A percentile compares a stretch with the other conserved stretches of the same genome.
Evolutionary conservation across 2,113 vertebrate genomes (phyloP).

Genomic region (Solea senegalensis): DNA sequence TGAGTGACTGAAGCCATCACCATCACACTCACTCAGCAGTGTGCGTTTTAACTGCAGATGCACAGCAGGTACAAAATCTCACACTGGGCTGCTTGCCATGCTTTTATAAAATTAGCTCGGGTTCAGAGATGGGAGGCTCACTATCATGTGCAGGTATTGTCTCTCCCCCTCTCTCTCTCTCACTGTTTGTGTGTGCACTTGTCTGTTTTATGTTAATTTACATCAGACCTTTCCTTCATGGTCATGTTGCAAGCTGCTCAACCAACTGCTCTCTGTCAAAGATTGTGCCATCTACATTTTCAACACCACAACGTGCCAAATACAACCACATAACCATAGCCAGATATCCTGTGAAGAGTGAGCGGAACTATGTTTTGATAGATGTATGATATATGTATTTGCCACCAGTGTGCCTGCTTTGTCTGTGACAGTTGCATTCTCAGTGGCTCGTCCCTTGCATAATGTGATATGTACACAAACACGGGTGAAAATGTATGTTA

Average conservation of each 20-base stretch:
- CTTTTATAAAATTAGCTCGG: conserved; percentile 42
- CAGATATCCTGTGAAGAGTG: conserved; percentile 65
- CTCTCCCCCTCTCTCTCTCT: background rate
- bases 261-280: conserved; percentile 53
- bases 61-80: conserved; percentile 46
- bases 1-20: conserved; percentile 59
- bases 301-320: conserved; percentile 45
- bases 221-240: conserved; percentile 50
- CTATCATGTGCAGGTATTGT: conserved; percentile 25
- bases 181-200: conserved; percentile 1
- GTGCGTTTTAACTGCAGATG: conserved; percentile 23
- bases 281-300: conserved; percentile 43
- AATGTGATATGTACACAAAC: no score
- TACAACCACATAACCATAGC: conserved; percentile 52
- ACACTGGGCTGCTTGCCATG: conserved; percentile 45
- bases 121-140: conserved; percentile 7
- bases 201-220: conserved; percentile 43
- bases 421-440: conserved; percentile 3
- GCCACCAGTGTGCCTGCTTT: background rate
- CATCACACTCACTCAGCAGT: conserved; percentile 36
- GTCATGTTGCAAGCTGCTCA: conserved; percentile 64
- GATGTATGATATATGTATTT: conserved; percentile 54
- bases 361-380: conserved; percentile 23
- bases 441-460: background rate
- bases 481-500: no score